phyloP scores from a whole-genome alignment of 1,140 invertebrate species.

The Pseudachorutes palmiensis region DNA sequence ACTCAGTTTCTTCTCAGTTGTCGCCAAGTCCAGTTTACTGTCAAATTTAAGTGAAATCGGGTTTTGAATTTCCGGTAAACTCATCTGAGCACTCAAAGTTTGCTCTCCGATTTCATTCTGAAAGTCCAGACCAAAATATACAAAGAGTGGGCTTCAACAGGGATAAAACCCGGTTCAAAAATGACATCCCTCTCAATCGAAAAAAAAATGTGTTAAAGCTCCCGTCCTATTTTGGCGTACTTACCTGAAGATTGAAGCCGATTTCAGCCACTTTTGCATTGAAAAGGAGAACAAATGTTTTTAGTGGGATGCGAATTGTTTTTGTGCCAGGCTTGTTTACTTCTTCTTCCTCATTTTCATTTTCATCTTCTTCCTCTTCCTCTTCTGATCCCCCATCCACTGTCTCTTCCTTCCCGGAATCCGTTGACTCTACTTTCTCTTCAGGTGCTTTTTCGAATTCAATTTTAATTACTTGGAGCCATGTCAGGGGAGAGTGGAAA shows the following conservation, averaged over 20 bases:
- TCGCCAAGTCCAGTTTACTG: constrained; percentile 19
- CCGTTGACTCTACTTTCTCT: neutral
- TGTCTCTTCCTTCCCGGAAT: neutral
- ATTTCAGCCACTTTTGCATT: constrained; percentile 18
- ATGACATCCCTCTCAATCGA: too few species aligned
- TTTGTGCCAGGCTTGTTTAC: neutral
- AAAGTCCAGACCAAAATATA: neutral
- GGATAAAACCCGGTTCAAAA: too few species aligned
- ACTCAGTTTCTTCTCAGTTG: constrained; percentile 25
- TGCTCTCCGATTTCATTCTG: constrained; percentile 8
- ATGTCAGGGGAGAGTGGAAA: constrained; percentile 32
- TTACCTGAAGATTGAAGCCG: constrained; percentile 24
- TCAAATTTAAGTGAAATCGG: constrained; percentile 23
- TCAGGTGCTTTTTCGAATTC: constrained; percentile 21
- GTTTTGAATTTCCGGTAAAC: constrained; percentile 11
- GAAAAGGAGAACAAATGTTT: constrained; percentile 25
- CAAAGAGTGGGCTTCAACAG: too few species aligned
- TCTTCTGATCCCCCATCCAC: constrained; percentile 5
- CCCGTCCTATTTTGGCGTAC: too few species aligned
- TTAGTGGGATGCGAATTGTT: constrained; percentile 20
- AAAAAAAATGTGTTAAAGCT: too few species aligned
- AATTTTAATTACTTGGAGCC: constrained; percentile 32
- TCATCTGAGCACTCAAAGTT: neutral
- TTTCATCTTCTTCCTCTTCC: constrained; percentile 20
- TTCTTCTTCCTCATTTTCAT: constrained; percentile 4